A percentile compares a stretch with the other conserved stretches of the same genome.
Evolutionary conservation across 2,113 vertebrate species (phyloP).

Genomic region (Oreochromis tanganicae): DNA sequence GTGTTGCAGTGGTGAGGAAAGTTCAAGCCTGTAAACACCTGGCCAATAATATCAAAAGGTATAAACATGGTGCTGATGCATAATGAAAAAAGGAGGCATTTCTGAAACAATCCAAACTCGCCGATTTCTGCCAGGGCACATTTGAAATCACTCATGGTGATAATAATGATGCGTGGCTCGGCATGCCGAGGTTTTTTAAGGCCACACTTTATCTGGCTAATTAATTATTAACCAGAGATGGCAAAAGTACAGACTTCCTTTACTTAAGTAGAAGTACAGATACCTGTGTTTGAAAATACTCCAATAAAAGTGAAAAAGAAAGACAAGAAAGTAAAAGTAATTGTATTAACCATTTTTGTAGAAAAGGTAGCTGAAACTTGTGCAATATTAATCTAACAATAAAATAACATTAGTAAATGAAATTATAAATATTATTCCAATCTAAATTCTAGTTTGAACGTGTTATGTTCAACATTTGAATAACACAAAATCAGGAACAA

Average conservation of each 20-base stretch:
- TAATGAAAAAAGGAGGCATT: constrained; percentile 64
- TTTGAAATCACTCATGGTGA: constrained; percentile 64
- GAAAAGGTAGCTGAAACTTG: background rate
- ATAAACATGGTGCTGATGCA: constrained; percentile 60
- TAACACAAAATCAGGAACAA: background rate
- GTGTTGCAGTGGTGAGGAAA: constrained; percentile 78
- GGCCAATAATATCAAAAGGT: constrained; percentile 75
- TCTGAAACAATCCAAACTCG: constrained; percentile 81
- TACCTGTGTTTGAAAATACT: background rate
- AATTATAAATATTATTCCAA: background rate
- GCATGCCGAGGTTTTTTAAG: background rate
- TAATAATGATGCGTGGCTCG: constrained; percentile 17
- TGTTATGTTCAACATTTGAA: background rate
- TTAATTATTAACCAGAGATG: background rate
- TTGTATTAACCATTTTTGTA: background rate
- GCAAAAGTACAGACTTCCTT: background rate
- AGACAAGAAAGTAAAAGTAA: background rate
- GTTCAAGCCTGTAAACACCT: constrained; percentile 72
- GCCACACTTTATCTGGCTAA: background rate
- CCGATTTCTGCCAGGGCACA: constrained; percentile 74
- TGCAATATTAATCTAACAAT: background rate
- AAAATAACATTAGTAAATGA: background rate
- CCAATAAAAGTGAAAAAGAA: background rate
- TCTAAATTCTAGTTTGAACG: background rate
- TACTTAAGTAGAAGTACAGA: background rate